Conservation (phyloP, 1,140 invertebrate genomes). For the Drosophila erecta region DNA sequence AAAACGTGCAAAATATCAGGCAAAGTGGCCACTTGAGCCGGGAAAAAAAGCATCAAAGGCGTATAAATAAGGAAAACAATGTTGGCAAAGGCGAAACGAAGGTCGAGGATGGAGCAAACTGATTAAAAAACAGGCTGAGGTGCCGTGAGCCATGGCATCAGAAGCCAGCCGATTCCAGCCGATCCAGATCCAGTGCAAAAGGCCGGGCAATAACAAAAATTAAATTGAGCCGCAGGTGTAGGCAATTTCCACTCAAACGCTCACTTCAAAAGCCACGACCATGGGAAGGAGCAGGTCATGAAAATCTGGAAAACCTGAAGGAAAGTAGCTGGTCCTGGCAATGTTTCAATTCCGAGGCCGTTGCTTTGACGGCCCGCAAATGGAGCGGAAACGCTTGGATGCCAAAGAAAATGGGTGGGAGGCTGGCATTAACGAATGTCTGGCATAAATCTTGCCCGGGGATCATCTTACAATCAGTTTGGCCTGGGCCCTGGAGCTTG, state of each 20-base stretch:
- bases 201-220: constrained; percentile 66
- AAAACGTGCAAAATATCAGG: constrained; percentile 43
- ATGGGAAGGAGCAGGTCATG: not conserved
- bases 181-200: constrained; percentile 9
- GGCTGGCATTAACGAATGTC: constrained; percentile 71
- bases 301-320: not conserved
- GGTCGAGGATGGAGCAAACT: constrained; percentile 29
- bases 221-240: constrained; percentile 83
- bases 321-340: constrained; percentile 39
- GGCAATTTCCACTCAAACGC: constrained; percentile 82
- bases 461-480: constrained; percentile 62
- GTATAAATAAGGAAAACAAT: constrained; percentile 63
- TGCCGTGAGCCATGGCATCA: constrained; percentile 36
- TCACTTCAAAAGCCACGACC: constrained; percentile 56
- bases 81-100: constrained; percentile 4
- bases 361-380: constrained; percentile 66
- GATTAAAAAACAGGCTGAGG: constrained; percentile 44
- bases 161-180: constrained; percentile 5
- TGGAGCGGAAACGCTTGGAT: constrained; percentile 73
- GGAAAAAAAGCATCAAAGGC: constrained; percentile 34
- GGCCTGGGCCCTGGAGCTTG: not conserved
- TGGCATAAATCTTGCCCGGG: constrained; percentile 72
- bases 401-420: constrained; percentile 10
- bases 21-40: constrained; percentile 48
- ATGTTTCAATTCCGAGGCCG: constrained; percentile 64